Percentiles rank a stretch among this genome's conserved stretches.
Evolutionary conservation across 2,113 vertebrate genomes (phyloP).

Genomic region (Chitala chitala): DNA sequence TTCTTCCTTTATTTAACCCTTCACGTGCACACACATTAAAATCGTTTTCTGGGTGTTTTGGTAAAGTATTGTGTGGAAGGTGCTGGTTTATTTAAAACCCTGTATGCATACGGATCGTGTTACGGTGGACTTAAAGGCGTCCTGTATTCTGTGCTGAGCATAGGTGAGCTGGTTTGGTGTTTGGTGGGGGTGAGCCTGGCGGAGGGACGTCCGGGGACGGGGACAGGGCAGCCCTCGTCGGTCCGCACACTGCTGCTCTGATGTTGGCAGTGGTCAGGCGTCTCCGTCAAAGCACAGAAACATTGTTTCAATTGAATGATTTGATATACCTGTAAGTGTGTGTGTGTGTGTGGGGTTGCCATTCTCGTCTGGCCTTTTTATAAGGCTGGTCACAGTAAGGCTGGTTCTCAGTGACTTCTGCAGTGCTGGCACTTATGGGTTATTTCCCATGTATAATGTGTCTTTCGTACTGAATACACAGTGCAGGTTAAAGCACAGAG

Average conservation of each 20-base stretch:
- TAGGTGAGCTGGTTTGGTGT: constrained; percentile 18
- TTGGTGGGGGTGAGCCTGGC: constrained; percentile 8
- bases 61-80: neutral
- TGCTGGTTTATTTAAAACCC: neutral
- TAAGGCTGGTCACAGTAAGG: too few species aligned
- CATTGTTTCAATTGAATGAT: too few species aligned
- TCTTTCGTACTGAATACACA: too few species aligned
- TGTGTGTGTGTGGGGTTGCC: too few species aligned
- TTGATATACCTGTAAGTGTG: too few species aligned
- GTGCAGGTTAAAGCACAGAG: too few species aligned
- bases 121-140: neutral
- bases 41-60: neutral
- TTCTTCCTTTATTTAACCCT: constrained; percentile 54
- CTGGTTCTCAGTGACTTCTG: too few species aligned
- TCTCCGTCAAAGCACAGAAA: too few species aligned
- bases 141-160: neutral
- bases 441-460: too few species aligned
- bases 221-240: constrained; percentile 15
- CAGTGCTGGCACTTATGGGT: too few species aligned
- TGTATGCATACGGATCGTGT: neutral
- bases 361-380: too few species aligned
- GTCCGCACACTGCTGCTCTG: neutral
- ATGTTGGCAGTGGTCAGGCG: too few species aligned
- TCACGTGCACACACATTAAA: constrained; percentile 33
- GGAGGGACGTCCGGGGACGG: constrained; percentile 11